Conservation (phyloP, 2,797 vertebrate genomes). For the Syndactyla subalaris region DNA sequence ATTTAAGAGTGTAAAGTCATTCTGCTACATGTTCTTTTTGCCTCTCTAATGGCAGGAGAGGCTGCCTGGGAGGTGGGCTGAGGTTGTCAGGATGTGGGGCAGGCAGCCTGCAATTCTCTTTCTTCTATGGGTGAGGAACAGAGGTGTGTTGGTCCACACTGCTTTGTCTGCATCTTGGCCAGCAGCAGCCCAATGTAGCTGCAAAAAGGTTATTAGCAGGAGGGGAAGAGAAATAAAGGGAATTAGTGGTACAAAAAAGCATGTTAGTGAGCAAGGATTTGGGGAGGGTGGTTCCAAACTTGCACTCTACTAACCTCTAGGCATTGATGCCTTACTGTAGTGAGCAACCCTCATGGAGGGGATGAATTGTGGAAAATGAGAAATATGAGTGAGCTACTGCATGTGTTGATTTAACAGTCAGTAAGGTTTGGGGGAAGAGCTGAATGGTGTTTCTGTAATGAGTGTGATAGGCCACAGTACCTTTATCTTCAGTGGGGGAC, state of each 20-base stretch:
- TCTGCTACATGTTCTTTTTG: rapidly evolving
- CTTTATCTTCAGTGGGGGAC: neutral
- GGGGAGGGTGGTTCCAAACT: neutral
- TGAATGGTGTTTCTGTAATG: rapidly evolving
- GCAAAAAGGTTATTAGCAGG: neutral
- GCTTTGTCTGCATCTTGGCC: neutral
- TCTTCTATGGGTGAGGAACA: neutral
- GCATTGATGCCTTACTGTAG: neutral
- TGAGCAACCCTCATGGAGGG: neutral
- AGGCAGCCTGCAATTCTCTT: neutral
- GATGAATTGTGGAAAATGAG: neutral
- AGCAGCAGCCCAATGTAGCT: neutral
- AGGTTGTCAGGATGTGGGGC: neutral
- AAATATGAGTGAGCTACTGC: neutral
- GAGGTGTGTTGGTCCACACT: neutral
- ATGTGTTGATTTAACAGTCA: neutral
- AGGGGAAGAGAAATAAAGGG: neutral
- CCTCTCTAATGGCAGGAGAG: neutral
- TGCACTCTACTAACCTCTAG: neutral
- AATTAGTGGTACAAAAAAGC: neutral
- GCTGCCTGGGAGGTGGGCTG: neutral
- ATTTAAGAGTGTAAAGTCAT: neutral
- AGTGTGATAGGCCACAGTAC: neutral
- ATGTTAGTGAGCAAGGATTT: neutral
- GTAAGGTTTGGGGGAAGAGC: neutral